Evolutionary conservation across 2,888 invertebrate species (phyloP), one percentile per base, ranked within the genome.

Genomic region (Aphelenchoides bicaudatus): DNA sequence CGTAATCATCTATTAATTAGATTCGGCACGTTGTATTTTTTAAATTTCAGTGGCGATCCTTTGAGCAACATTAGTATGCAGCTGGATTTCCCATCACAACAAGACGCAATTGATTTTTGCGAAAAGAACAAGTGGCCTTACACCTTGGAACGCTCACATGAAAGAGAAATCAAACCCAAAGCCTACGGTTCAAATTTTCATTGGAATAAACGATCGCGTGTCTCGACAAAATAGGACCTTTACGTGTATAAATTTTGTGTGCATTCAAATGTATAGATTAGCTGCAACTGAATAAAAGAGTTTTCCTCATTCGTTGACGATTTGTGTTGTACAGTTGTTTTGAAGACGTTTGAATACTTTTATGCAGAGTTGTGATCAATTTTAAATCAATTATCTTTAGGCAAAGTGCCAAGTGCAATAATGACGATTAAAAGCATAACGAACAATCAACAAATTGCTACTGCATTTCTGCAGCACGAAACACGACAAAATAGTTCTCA

Each of bases 121-220:
- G 88, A 92, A 78, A 91, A 89, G 80, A 91, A 93, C 82, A 91
- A 91, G 2, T 96, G 91, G 90, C 82, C 85, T 19, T 98, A 89
- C 85, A 89, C 86, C 78, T 80, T 96, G 4, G 90, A 92, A 73
- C 86, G 87, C 39, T 86, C 86, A 3, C 86, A 88, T 67, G 85
- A 85, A 13, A 84, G 86, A 30, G 86, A 86, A 75, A 83, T 86
- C 29, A 88, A 87, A 75, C 87, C 88, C 3, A 96, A 96, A 81
- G 88, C 86, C 59, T 99, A 98, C 79, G 94, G 90, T 10, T 81
- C 87, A 23, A 98, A 98, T 80, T 99, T 92, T 81, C 85, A 91
- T 1, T 98, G 98, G 98, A 89, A 92, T 79, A 90, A 88, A 78
- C 87, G 90, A 72, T 92, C 93, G n/a, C 84, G 98, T 73, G 88